phyloP scores from a whole-genome alignment of 1,140 invertebrate genomes.

The Scaptomyza pallida region DNA sequence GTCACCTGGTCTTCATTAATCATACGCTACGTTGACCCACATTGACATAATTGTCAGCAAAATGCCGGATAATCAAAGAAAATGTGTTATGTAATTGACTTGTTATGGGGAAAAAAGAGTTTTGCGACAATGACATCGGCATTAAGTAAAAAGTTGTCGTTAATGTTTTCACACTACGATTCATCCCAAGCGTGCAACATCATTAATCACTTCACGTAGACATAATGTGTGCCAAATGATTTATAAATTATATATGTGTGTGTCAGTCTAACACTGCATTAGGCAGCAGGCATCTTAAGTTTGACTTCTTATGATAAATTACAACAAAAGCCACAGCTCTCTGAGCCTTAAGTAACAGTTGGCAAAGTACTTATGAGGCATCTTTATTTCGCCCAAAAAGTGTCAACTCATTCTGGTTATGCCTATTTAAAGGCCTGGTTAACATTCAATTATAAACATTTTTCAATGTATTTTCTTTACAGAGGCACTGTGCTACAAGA shows the following conservation, averaged over 20 bases:
- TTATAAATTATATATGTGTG: slow-evolving; percentile 26
- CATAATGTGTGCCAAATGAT: slow-evolving; percentile 35
- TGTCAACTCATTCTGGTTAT: slow-evolving; percentile 53
- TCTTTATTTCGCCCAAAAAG: slow-evolving; percentile 24
- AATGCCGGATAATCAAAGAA: slow-evolving; percentile 73
- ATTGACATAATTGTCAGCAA: slow-evolving; percentile 76
- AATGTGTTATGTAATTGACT: slow-evolving; percentile 73
- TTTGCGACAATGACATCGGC: slow-evolving; percentile 44
- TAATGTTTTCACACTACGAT: slow-evolving; percentile 8
- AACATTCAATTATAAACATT: slow-evolving; percentile 31
- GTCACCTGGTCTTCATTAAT: slow-evolving; percentile 62
- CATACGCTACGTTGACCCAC: slow-evolving; percentile 75
- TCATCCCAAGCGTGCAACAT: slow-evolving; percentile 2
- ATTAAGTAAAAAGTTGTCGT: slow-evolving; percentile 41
- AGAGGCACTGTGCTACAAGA: slow-evolving; percentile 90
- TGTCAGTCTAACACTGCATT: neutral
- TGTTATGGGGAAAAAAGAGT: slow-evolving; percentile 36
- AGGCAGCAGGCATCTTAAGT: slow-evolving; percentile 1
- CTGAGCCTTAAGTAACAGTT: neutral
- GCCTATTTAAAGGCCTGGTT: slow-evolving; percentile 49
- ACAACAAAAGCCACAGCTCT: neutral
- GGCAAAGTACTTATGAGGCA: slow-evolving; percentile 16
- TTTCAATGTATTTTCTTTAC: slow-evolving; percentile 84
- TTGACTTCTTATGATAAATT: slow-evolving; percentile 37
- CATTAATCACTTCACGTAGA: slow-evolving; percentile 39